Percentiles rank a stretch among this genome's conserved stretches.
These are phyloP conservation scores for Oppia nitens DNA, from an alignment of 1,140 invertebrate species.

Conservation along the genomic window DNA sequence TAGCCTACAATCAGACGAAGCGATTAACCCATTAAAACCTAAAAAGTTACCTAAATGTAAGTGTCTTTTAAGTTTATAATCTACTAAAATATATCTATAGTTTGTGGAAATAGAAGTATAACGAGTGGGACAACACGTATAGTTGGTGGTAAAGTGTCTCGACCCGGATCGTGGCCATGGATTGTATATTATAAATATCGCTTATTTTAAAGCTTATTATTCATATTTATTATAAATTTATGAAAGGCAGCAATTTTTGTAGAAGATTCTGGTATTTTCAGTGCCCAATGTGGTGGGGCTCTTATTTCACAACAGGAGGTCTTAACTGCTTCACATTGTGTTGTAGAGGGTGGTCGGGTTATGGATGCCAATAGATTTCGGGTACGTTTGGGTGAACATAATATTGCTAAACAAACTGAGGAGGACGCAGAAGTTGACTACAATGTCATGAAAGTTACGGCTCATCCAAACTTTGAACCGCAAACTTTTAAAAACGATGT, in stretches of 20 bases:
- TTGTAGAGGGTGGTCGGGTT: constrained; percentile 31
- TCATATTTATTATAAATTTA: not conserved
- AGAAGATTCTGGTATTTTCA: not conserved
- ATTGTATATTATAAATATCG: constrained; percentile 19
- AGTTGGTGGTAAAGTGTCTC: constrained; percentile 18
- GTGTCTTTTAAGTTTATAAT: not conserved
- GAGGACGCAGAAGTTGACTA: constrained; percentile 16
- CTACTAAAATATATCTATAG: not conserved
- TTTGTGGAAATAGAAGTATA: not conserved
- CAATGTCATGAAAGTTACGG: constrained; percentile 48
- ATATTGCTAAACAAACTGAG: constrained; percentile 21
- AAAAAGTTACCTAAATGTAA: not conserved
- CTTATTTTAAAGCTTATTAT: too few species aligned
- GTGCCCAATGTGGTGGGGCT: constrained; percentile 30
- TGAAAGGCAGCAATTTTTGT: constrained; percentile 1
- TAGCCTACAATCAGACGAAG: too few species aligned
- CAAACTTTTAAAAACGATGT: constrained; percentile 50
- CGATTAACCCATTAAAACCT: too few species aligned
- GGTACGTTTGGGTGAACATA: constrained; percentile 26
- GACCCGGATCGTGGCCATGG: constrained; percentile 20
- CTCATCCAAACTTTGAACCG: constrained; percentile 49
- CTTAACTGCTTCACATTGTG: constrained; percentile 87
- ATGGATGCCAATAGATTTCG: not conserved
- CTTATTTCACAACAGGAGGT: constrained; percentile 77
- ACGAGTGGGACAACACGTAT: constrained; percentile 10